Conservation (phyloP, 2,797 vertebrate species). For the Phyllotis vaccarum region DNA sequence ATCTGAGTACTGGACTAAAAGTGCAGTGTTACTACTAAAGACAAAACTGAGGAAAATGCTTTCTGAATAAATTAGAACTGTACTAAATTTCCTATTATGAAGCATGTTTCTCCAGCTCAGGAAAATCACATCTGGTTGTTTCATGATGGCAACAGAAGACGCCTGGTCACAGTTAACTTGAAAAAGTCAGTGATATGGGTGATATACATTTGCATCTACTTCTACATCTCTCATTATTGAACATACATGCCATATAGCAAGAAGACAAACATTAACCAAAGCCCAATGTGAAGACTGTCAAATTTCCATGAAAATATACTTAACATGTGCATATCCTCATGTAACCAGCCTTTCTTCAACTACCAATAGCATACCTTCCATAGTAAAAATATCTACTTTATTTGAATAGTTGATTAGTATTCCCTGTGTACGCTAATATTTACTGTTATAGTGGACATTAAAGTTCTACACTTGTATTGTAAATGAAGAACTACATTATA, state of each 20-base stretch:
- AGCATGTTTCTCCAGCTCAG: not conserved
- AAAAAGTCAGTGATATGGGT: not conserved
- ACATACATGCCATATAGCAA: not conserved
- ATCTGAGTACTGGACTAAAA: not conserved
- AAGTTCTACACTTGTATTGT: not conserved
- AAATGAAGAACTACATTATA: conserved; percentile 16
- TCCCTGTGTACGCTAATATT: not conserved
- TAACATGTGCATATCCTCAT: not conserved
- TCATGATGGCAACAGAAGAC: conserved; percentile 12
- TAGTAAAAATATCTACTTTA: not conserved
- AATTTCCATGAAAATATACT: not conserved
- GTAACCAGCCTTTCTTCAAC: conserved; percentile 11
- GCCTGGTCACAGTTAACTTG: not conserved
- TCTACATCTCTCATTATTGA: not conserved
- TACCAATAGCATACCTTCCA: not conserved
- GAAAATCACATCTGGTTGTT: conserved; percentile 24
- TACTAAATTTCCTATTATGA: not conserved
- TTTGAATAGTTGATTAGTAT: not conserved
- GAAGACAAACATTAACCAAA: conserved; percentile 48
- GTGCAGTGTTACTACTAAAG: not conserved
- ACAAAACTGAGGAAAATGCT: not conserved
- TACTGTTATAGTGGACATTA: not conserved
- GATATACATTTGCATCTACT: not conserved
- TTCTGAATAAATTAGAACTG: conserved; percentile 18
- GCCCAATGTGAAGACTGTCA: not conserved